These are phyloP conservation scores for Platerodrilus igneus DNA, from an alignment of 2,888 invertebrate genomes.

Conservation along the genomic window DNA sequence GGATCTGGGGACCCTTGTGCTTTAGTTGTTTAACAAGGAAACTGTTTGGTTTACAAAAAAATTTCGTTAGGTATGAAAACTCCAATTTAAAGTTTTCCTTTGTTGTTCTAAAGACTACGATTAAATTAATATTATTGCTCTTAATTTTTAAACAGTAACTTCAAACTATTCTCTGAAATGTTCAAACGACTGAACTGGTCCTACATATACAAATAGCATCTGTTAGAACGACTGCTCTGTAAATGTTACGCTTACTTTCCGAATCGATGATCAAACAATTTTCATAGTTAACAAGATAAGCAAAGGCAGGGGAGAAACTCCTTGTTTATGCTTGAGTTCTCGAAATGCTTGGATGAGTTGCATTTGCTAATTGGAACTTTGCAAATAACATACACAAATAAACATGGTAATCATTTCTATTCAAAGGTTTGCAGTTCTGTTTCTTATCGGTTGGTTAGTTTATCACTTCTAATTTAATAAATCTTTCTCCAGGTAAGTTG, in stretches of 20 bases:
- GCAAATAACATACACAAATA: no score
- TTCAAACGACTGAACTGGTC: no score
- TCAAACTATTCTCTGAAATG: background rate
- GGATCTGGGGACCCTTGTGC: constrained; percentile 7
- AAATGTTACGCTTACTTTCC: constrained; percentile 45
- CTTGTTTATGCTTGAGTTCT: constrained; percentile 29
- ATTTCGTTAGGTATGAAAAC: background rate
- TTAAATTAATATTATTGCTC: background rate
- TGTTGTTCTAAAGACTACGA: background rate
- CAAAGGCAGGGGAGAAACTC: constrained; percentile 30
- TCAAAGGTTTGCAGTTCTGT: no score
- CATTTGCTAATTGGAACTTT: constrained; percentile 39
- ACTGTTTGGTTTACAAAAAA: background rate
- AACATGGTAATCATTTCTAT: no score
- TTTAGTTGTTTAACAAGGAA: constrained; percentile 13
- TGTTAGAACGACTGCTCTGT: constrained; percentile 33
- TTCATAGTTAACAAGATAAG: constrained; percentile 48
- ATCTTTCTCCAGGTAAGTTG: no score
- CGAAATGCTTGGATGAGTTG: constrained; percentile 32
- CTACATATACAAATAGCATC: no score
- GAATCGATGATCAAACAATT: constrained; percentile 50
- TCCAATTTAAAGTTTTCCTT: background rate
- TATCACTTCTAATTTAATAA: no score
- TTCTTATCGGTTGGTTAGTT: no score
- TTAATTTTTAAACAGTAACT: background rate